Percentiles rank a stretch among this genome's conserved stretches.
These are phyloP conservation scores for Hippasteria phrygiana DNA, from an alignment of 53 echinoderm and acorn worm species.

Conservation along the genomic window DNA sequence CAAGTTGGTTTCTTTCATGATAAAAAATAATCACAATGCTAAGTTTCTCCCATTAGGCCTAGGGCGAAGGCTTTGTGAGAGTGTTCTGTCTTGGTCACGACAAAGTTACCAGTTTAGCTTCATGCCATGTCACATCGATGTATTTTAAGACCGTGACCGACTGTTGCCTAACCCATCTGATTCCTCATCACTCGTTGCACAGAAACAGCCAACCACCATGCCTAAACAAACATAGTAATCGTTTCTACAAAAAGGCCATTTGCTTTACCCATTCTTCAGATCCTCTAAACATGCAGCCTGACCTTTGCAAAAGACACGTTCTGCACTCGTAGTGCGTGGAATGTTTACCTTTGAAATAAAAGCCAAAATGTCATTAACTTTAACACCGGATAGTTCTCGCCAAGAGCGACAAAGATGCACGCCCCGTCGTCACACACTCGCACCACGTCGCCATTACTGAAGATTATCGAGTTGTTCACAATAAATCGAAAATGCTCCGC, in stretches of 20 bases:
- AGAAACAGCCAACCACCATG: constrained; percentile 11
- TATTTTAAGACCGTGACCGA: background rate
- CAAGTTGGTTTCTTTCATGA: too few species aligned
- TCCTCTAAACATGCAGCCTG: too few species aligned
- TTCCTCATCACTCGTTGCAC: constrained; percentile 4
- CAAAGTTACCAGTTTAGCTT: too few species aligned
- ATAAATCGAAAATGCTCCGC: too few species aligned
- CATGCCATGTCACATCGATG: background rate
- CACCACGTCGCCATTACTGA: too few species aligned
- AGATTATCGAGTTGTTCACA: too few species aligned
- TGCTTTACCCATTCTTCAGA: constrained; percentile 12
- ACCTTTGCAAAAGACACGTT: background rate
- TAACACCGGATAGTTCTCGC: background rate
- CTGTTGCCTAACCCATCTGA: background rate
- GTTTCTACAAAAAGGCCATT: constrained; percentile 5
- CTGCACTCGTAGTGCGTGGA: background rate
- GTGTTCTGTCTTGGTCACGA: too few species aligned
- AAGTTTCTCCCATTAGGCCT: too few species aligned
- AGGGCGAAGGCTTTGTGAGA: too few species aligned
- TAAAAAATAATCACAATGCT: too few species aligned
- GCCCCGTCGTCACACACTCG: background rate
- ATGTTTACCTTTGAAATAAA: background rate
- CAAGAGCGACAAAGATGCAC: too few species aligned
- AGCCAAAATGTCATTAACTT: background rate
- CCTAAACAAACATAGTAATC: constrained; percentile 21